Evolutionary conservation across 2,888 invertebrate species (phyloP), one percentile per base, ranked within the genome.

Genomic region (Leptopilina syphax): DNA sequence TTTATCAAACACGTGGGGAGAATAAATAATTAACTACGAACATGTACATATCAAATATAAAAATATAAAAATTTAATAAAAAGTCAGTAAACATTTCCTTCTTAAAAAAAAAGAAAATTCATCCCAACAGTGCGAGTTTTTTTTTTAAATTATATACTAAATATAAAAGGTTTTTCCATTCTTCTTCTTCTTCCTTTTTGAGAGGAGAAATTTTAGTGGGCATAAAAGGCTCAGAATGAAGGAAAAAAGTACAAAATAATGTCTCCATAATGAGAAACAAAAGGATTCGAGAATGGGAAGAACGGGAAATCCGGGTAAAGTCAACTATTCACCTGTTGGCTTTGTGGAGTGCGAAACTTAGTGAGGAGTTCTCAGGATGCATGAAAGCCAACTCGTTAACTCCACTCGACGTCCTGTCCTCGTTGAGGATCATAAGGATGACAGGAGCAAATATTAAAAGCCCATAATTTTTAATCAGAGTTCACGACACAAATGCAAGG

Each of bases 281-380:
- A 70, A 50, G 70, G 50, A 50, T 70, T 27, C 50, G 10, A 18
- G 24, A 70, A 70, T 50, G 50, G 27, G 70, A 70, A 70, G 54
- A 70, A 70, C 54, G 70, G 70, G 54, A 70, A 54, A 54, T 70
- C 70, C 70, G 50, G 70, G 50, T 54, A 27, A 54, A 54, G 70
- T 70, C 70, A 12, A 70, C 70, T 70, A 70, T 70, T 70, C 70
- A 70, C 70, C 70, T 70, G 70, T 70, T 70, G 50, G 70, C 70
- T 70, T 70, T 54, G 54, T 70, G 27, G 27, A 47, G 54, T 70
- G 70, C 50, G 70, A 70, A 68, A 70, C 70, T 70, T 54, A 54
- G 70, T 70, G 54, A 13, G 54, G 54, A 70, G 50, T 54, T 27
- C 70, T 70, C 50, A 70, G 50, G 24, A 54, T 70, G 27, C 50